Evolutionary conservation across 2,797 vertebrate genomes (phyloP).

Genomic region (Eidolon dupreanum): DNA sequence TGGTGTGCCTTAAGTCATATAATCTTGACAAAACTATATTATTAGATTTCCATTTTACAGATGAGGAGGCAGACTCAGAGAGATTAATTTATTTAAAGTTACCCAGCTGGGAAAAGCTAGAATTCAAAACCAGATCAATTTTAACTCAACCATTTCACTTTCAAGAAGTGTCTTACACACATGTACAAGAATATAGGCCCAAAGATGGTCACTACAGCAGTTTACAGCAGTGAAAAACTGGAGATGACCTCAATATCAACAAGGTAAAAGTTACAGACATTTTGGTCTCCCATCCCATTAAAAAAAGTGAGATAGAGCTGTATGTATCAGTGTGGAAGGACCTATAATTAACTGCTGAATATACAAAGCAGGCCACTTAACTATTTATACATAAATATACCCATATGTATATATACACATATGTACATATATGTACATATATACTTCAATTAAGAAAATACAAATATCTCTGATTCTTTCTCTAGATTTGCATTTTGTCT

Average conservation of each 20-base stretch:
- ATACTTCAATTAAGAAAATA: neutral
- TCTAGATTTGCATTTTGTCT: conserved; percentile 1
- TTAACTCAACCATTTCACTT: conserved; percentile 12
- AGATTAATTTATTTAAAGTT: neutral
- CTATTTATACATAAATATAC: neutral
- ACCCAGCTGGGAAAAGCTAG: conserved; percentile 3
- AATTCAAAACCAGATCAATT: conserved; percentile 39
- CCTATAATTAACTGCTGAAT: neutral
- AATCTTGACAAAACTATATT: neutral
- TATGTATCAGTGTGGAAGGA: neutral
- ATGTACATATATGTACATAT: no score
- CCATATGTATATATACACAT: no score
- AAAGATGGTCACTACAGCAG: neutral
- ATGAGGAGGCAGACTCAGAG: neutral
- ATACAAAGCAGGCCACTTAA: neutral
- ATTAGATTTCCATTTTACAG: conserved; percentile 27
- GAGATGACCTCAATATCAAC: neutral
- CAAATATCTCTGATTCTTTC: neutral
- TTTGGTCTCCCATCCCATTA: neutral
- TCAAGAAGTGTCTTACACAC: conserved; percentile 45
- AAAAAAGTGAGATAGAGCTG: neutral
- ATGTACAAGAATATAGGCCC: neutral
- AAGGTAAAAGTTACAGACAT: conserved; percentile 26
- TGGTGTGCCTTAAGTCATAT: neutral
- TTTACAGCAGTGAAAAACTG: neutral